phyloP scores from a whole-genome alignment of 2,113 vertebrate genomes.

The Acrocephalus arundinaceus region DNA sequence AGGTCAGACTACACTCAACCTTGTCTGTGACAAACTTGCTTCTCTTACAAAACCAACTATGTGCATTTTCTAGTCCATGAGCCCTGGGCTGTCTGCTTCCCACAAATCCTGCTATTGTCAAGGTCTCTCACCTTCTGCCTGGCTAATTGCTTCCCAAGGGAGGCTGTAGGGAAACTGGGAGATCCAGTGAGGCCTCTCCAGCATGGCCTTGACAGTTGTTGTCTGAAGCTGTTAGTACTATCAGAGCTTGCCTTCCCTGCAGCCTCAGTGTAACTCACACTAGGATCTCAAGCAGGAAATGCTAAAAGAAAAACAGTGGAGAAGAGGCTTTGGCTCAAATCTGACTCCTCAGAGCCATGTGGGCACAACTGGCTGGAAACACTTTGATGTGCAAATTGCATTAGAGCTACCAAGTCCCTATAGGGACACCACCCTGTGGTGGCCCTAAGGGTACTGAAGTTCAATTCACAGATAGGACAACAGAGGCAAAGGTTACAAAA shows the following conservation, averaged over 20 bases:
- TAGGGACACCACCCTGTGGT: neutral
- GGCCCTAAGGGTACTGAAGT: neutral
- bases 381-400: neutral
- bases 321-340: neutral
- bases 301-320: neutral
- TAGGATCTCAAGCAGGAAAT: neutral
- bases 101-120: neutral
- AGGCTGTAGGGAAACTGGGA: neutral
- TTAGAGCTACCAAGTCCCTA: neutral
- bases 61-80: neutral
- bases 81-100: neutral
- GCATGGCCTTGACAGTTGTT: neutral
- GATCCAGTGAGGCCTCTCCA: neutral
- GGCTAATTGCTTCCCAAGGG: constrained; percentile 5
- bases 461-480: neutral
- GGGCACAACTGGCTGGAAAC: neutral
- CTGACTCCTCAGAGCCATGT: neutral
- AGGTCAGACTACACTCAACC: neutral
- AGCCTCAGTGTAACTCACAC: neutral
- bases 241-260: neutral
- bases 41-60: neutral
- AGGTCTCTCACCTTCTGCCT: neutral
- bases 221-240: neutral
- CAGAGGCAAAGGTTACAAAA: neutral
- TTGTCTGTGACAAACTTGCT: neutral